Evolutionary conservation across 2,797 vertebrate species (phyloP).

Genomic region (Sorex maritimensis): DNA sequence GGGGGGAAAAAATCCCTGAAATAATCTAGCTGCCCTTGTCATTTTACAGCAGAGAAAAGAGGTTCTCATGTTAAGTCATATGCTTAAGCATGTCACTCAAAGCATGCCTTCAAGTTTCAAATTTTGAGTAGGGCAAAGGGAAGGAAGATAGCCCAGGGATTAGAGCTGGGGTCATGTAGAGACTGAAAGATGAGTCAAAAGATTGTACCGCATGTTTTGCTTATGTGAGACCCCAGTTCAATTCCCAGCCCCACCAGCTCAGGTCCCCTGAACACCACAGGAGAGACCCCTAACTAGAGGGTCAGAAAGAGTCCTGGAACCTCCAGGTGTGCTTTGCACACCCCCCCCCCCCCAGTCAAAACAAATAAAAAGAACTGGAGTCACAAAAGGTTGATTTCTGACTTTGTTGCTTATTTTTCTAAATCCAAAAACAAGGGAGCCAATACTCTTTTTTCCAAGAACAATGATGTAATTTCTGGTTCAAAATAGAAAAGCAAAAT

Average conservation of each 20-base stretch:
- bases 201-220: too few relatives aligned
- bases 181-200: too few relatives aligned
- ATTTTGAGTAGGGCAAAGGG: slow-evolving; percentile 42
- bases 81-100: slow-evolving; percentile 58
- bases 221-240: too few relatives aligned
- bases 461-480: slow-evolving; percentile 19
- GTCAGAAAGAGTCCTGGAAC: too few relatives aligned
- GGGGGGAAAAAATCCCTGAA: neutral
- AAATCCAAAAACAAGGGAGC: neutral
- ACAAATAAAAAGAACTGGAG: neutral
- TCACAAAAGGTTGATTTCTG: slow-evolving; percentile 15
- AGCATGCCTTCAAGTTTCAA: slow-evolving; percentile 1
- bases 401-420: slow-evolving; percentile 50
- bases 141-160: neutral
- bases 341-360: neutral
- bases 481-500: slow-evolving; percentile 37
- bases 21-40: slow-evolving; percentile 64
- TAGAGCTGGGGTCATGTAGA: too few relatives aligned
- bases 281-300: too few relatives aligned
- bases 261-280: too few relatives aligned
- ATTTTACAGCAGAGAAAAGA: slow-evolving; percentile 60
- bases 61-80: slow-evolving; percentile 1
- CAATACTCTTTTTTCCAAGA: slow-evolving; percentile 29
- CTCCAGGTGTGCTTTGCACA: too few relatives aligned
- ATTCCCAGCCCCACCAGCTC: too few relatives aligned